Evolutionary conservation across 2,797 vertebrate genomes (phyloP), one percentile per base, ranked within the genome.

Genomic region (Melanotaenia trifasciata): DNA sequence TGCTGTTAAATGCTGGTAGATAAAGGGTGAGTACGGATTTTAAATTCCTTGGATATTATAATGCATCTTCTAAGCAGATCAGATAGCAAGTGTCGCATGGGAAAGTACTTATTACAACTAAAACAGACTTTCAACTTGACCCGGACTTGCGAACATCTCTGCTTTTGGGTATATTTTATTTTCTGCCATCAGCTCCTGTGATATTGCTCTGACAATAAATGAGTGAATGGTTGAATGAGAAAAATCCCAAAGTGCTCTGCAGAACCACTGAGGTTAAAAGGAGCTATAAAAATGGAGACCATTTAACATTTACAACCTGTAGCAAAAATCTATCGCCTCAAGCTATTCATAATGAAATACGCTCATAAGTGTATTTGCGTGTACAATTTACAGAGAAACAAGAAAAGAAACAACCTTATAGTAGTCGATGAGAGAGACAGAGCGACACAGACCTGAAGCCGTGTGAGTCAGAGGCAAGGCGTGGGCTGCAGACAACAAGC

Each of bases 381-480:
- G 26, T 16, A 53, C 14, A 50, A 56, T 43, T 40, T 43, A 51
- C 14, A 70, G 40, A 64, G 2, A 71, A 24, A 30, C 13, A 3
- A 22, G 33, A 72, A 63, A 60, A 77, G 20, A 45, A 58, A 20
- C 18, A 0, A 71, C 38, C 58, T 70, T 40, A 45, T 35, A 70
- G 60, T 71, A 61, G 36, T 26, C 3, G 1, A 30, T 5, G 32
- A 43, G 43, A 57, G 36, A 75, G 54, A 83, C 16, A 26, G 30
- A 70, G 53, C 2, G 1, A 65, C 64, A 20, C 22, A 72, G 80
- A 87, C 84, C 53, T 59, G 80, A 74, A 78, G 77, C 74, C 70
- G 72, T 5, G 72, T 79, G 85, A 89, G 83, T 89, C 90, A 91
- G 77, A 90, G 76, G 78, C 38, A 43, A 90, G 76, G 67, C 72